Evolutionary conservation across 1,140 invertebrate genomes (phyloP).

Genomic region (Musca vetustissima): DNA sequence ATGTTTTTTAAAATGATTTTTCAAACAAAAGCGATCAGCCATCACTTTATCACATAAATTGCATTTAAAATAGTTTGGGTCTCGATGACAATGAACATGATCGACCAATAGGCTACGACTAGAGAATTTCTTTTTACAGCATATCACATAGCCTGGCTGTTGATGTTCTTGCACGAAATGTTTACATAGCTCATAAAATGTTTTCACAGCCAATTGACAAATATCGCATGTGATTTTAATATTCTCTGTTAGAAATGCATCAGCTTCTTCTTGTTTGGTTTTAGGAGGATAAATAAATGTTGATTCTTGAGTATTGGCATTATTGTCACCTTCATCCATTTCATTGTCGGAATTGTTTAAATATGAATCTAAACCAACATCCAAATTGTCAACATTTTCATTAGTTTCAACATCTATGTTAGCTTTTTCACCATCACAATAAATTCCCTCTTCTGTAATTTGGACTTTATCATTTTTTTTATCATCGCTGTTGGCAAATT

Average conservation of each 20-base stretch:
- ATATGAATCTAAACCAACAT: not conserved
- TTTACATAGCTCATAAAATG: not conserved
- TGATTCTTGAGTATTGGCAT: not conserved
- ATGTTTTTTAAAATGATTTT: not conserved
- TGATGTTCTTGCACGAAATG: not conserved
- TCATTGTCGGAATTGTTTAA: not conserved
- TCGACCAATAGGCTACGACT: not conserved
- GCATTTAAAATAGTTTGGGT: constrained; percentile 7
- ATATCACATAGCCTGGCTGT: not conserved
- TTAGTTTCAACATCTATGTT: not conserved
- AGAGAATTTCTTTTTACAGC: not conserved
- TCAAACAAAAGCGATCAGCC: not conserved
- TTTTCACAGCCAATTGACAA: not conserved
- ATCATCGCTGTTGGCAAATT: no score
- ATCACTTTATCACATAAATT: not conserved
- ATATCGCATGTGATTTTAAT: not conserved
- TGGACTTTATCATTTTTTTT: no score
- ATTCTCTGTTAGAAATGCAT: not conserved
- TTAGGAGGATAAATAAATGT: not conserved
- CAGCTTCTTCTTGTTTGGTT: not conserved
- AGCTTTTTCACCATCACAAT: not conserved
- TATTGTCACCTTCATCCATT: not conserved
- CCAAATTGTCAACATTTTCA: not conserved
- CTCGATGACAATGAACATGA: not conserved
- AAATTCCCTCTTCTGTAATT: no score